Evolutionary conservation across 2,113 vertebrate genomes (phyloP).

Genomic region (Peromyscus polionotus): DNA sequence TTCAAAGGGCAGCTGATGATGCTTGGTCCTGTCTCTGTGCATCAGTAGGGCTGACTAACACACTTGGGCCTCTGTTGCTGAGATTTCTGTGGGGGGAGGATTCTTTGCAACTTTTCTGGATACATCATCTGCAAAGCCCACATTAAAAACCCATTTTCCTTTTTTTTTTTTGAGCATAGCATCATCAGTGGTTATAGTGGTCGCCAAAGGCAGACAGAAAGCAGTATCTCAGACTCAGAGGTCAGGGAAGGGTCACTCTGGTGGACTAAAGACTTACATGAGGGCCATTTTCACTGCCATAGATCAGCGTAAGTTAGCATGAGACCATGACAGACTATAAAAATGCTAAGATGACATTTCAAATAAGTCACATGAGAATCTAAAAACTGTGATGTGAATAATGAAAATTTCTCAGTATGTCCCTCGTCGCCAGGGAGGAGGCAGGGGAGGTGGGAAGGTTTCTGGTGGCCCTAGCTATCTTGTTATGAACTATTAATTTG

Average conservation of each 20-base stretch:
- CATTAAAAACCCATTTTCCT: slow-evolving; percentile 47
- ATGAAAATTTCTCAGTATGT: not conserved
- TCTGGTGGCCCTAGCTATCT: not conserved
- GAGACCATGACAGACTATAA: not conserved
- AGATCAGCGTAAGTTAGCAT: slow-evolving; percentile 21
- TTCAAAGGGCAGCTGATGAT: slow-evolving; percentile 52
- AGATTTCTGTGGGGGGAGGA: not conserved
- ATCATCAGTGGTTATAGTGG: not conserved
- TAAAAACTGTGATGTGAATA: not conserved
- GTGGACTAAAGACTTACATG: not conserved
- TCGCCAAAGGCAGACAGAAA: not conserved
- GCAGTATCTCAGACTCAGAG: not conserved
- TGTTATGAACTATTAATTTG: not conserved
- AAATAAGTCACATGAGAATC: not conserved
- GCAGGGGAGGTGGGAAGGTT: not conserved
- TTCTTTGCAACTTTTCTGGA: slow-evolving; percentile 11
- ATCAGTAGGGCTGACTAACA: slow-evolving; percentile 11
- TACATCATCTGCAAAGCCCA: not conserved
- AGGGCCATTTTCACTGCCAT: not conserved
- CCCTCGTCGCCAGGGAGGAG: not conserved
- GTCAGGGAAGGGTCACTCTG: not conserved
- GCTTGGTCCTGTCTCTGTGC: not conserved
- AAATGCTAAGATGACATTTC: not conserved
- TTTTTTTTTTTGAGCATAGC: slow-evolving; percentile 51
- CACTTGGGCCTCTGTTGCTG: not conserved